Conservation (phyloP, 23 tunicate genomes). For the Oikopleura vanhoeffeni region DNA sequence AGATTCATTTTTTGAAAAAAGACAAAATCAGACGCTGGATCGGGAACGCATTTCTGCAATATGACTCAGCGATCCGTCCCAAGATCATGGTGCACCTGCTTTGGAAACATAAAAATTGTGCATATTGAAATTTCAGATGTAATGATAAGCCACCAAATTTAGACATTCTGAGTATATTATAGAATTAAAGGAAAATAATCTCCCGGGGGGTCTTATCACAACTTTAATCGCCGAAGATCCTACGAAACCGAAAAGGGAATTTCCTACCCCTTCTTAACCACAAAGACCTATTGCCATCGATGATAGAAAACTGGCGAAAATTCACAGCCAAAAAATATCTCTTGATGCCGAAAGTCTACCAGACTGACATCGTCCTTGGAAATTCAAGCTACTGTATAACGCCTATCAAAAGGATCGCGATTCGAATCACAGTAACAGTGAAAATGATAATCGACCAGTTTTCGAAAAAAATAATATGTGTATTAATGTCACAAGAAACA, state of each 20-base stretch:
- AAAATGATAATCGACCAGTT: neutral
- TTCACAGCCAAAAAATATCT: neutral
- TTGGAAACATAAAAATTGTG: slow-evolving; percentile 3
- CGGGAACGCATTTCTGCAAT: neutral
- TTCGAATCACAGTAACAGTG: neutral
- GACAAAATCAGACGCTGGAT: no score
- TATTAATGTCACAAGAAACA: neutral
- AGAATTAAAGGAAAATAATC: slow-evolving; percentile 18
- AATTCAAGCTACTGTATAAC: neutral
- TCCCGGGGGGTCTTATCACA: neutral
- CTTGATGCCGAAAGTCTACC: neutral
- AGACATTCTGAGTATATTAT: slow-evolving; percentile 5
- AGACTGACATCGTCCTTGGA: neutral
- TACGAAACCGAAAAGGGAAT: slow-evolving; percentile 22
- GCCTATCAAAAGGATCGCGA: neutral
- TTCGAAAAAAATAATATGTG: neutral
- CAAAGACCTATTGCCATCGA: neutral
- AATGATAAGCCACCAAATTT: slow-evolving; percentile 29
- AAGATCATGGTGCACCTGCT: neutral
- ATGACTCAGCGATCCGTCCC: neutral
- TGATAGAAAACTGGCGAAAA: neutral
- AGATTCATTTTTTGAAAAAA: no score
- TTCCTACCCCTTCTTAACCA: neutral
- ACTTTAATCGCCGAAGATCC: slow-evolving; percentile 26
- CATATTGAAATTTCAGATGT: slow-evolving; percentile 23